phyloP scores from a whole-genome alignment of 2,113 vertebrate species.

The Cinclus mexicanus region DNA sequence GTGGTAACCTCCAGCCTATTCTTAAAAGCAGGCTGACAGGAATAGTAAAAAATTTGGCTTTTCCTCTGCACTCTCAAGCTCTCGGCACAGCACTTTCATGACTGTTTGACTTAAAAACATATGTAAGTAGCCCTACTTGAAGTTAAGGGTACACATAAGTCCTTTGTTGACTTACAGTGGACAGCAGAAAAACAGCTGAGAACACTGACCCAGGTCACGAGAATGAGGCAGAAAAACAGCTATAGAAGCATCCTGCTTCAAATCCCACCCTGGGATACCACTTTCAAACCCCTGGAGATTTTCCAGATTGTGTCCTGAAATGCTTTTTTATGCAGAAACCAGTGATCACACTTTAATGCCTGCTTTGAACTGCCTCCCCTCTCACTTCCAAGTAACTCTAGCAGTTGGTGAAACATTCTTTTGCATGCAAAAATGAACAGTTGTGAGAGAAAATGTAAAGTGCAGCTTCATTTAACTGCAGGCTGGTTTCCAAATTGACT shows the following conservation, averaged over 20 bases:
- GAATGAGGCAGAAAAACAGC: background rate
- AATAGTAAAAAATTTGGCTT: background rate
- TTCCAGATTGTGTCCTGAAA: background rate
- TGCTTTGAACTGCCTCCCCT: background rate
- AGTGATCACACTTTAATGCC: background rate
- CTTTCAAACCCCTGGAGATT: background rate
- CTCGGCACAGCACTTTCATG: background rate
- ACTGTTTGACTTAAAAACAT: background rate
- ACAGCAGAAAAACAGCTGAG: constrained; percentile 33
- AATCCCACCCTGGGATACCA: background rate
- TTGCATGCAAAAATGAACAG: background rate
- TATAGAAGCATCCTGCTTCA: background rate
- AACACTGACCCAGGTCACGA: constrained; percentile 15
- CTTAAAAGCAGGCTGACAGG: background rate
- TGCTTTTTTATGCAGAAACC: background rate
- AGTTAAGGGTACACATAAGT: constrained; percentile 34
- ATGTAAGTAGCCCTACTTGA: background rate
- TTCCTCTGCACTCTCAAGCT: background rate
- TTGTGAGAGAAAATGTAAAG: background rate
- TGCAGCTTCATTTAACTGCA: background rate
- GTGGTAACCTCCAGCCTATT: background rate
- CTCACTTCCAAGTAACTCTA: background rate
- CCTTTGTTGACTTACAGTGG: constrained; percentile 26
- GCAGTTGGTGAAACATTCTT: background rate
- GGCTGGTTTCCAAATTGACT: background rate